These are phyloP conservation scores for Sminthurides aquaticus DNA, from an alignment of 2,888 invertebrate species.

Conservation along the genomic window DNA sequence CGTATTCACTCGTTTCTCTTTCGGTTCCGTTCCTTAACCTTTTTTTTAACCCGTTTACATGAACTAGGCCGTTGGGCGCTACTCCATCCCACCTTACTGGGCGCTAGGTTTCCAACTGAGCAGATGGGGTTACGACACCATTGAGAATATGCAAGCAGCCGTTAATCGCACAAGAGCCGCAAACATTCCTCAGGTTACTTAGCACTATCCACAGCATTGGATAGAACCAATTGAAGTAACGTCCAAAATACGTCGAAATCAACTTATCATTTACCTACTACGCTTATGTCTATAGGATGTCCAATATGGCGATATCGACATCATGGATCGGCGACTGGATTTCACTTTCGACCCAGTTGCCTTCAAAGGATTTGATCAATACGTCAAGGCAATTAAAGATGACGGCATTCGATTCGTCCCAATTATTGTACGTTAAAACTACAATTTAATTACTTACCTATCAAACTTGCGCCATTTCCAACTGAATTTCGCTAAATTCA, in stretches of 20 bases:
- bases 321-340: conserved; percentile 58
- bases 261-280: too few relatives aligned
- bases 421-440: conserved; percentile 31
- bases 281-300: conserved; percentile 31
- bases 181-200: conserved; percentile 63
- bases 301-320: conserved; percentile 54
- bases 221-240: too few relatives aligned
- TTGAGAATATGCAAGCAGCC: conserved; percentile 59
- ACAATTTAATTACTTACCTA: background rate
- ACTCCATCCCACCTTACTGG: conserved; percentile 81
- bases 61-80: conserved; percentile 58
- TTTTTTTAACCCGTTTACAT: too few relatives aligned
- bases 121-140: conserved; percentile 58
- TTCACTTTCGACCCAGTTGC: conserved; percentile 62
- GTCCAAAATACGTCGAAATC: too few relatives aligned
- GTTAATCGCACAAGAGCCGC: conserved; percentile 63
- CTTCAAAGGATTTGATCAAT: conserved; percentile 59
- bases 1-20: too few relatives aligned
- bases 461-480: too few relatives aligned
- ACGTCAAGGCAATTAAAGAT: conserved; percentile 62
- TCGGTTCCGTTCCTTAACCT: too few relatives aligned
- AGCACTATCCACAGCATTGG: conserved; percentile 41
- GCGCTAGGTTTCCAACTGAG: conserved; percentile 78
- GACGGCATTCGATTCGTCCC: conserved; percentile 39
- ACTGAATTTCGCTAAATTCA: too few relatives aligned